A percentile compares a stretch with the other conserved stretches of the same genome.
Evolutionary conservation across 2,797 vertebrate species (phyloP).

Genomic region (Halcyon chelicuti): DNA sequence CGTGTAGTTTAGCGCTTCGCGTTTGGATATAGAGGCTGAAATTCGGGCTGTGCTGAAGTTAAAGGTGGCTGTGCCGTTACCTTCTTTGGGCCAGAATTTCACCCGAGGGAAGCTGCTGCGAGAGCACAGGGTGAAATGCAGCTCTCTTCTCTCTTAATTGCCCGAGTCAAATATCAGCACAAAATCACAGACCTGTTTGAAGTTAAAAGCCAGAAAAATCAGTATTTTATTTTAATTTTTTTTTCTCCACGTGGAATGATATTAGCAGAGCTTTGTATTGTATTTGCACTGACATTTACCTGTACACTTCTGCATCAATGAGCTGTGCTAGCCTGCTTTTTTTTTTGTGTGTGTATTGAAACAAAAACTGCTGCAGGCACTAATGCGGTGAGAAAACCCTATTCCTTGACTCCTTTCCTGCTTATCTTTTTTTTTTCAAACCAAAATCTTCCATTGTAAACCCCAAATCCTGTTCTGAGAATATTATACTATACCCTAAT

Average conservation of each 20-base stretch:
- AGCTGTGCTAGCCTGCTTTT: background rate
- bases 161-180: background rate
- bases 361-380: conserved; percentile 4
- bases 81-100: background rate
- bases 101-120: background rate
- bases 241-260: background rate
- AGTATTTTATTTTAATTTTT: background rate
- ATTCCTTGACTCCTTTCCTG: background rate
- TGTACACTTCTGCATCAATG: conserved; percentile 32
- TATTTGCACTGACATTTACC: conserved; percentile 59
- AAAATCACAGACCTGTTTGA: background rate
- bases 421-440: background rate
- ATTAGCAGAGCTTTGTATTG: conserved; percentile 15
- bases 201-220: conserved; percentile 29
- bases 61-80: background rate
- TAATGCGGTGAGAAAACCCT: background rate
- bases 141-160: background rate
- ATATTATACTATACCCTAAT: background rate
- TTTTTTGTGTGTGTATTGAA: background rate
- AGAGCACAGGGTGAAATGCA: background rate
- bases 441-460: background rate
- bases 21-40: background rate
- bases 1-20: background rate
- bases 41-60: background rate
- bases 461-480: background rate